Percentiles rank a stretch among this genome's conserved stretches.
phyloP scores from a whole-genome alignment of 1,140 invertebrate genomes.

The Papilio glaucus region DNA sequence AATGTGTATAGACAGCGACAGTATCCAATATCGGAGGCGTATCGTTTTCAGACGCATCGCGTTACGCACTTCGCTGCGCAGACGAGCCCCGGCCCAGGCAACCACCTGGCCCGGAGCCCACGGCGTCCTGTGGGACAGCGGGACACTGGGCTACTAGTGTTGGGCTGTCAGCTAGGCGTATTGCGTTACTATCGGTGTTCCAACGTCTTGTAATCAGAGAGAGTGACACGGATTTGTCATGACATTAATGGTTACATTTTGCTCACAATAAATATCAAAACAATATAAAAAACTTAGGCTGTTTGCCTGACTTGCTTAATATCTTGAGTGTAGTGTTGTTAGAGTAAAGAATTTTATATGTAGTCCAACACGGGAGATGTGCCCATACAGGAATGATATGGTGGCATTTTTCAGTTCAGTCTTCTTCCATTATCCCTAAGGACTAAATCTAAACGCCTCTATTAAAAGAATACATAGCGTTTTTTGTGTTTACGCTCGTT shows the following conservation, averaged over 20 bases:
- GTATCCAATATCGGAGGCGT: constrained; percentile 3
- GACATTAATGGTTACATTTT: neutral
- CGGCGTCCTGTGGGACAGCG: neutral
- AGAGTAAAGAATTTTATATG: no score
- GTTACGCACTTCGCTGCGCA: neutral
- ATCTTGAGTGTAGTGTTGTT: no score
- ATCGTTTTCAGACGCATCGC: constrained; percentile 22
- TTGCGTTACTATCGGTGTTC: neutral
- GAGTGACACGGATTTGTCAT: neutral
- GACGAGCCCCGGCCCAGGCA: neutral
- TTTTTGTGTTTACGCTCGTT: constrained; percentile 27
- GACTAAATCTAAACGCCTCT: constrained; percentile 4
- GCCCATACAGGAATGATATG: neutral
- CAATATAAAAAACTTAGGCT: no score
- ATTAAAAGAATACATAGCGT: neutral
- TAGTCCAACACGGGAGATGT: no score
- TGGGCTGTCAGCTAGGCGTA: neutral
- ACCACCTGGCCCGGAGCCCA: neutral
- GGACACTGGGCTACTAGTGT: constrained; percentile 23
- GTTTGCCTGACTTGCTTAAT: no score
- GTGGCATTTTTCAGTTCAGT: neutral
- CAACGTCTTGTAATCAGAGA: neutral
- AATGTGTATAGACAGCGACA: neutral
- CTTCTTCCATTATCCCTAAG: neutral
- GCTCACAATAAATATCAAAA: neutral